Conservation (phyloP, 2,888 invertebrate species). For the Drosophila kambysellisi region DNA sequence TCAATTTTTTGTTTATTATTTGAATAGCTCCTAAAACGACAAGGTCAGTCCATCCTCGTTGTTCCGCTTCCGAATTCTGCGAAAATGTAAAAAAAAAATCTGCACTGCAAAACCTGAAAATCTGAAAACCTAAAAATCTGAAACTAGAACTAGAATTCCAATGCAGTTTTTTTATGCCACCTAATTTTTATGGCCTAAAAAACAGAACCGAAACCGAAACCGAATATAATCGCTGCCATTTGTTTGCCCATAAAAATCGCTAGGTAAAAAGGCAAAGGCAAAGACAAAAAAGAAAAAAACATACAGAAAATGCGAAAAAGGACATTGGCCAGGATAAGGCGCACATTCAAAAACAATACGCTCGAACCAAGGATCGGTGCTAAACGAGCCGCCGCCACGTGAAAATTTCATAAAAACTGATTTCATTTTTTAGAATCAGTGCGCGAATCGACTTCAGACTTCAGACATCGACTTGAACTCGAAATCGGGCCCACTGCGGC, state of each 20-base stretch:
- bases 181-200: conserved; percentile 80
- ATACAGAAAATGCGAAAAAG: conserved; percentile 28
- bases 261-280: conserved; percentile 39
- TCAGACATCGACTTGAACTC: conserved; percentile 35
- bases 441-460: conserved; percentile 61
- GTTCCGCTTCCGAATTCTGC: conserved; percentile 76
- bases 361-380: conserved; percentile 19
- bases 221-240: conserved; percentile 76
- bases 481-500: conserved; percentile 55
- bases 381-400: conserved; percentile 17
- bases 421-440: conserved; percentile 84
- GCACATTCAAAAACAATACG: conserved; percentile 24
- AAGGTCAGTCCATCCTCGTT: conserved; percentile 61
- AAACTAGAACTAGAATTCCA: conserved; percentile 82
- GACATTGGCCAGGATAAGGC: conserved; percentile 18
- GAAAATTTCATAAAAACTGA: conserved; percentile 80
- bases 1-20: conserved; percentile 57
- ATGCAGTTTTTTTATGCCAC: conserved; percentile 80
- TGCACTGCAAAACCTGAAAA: conserved; percentile 48
- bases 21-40: conserved; percentile 29
- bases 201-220: conserved; percentile 72
- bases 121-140: conserved; percentile 78
- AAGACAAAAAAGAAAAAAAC: conserved; percentile 15
- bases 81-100: conserved; percentile 55
- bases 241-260: conserved; percentile 58